These are phyloP conservation scores for Hippopotamus amphibius DNA, from an alignment of 2,113 vertebrate genomes.

Conservation along the genomic window DNA sequence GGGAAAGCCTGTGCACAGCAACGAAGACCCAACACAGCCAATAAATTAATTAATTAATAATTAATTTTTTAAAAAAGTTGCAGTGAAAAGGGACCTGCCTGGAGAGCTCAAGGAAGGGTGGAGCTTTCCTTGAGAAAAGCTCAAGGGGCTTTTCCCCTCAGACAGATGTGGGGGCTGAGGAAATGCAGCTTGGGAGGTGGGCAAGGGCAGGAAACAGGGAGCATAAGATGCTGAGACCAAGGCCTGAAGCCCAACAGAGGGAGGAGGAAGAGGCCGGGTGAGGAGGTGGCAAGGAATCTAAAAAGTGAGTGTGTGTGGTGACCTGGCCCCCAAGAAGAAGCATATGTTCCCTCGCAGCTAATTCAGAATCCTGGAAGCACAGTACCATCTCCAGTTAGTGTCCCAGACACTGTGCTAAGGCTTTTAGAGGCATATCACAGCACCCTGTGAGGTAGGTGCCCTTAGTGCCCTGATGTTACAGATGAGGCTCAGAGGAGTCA, in stretches of 20 bases:
- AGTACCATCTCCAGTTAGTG: not conserved
- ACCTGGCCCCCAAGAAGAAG: not conserved
- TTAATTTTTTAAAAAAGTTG: not conserved
- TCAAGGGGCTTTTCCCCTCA: not conserved
- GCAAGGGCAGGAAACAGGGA: no score
- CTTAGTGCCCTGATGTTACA: not conserved
- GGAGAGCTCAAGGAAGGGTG: not conserved
- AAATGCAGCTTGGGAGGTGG: not conserved
- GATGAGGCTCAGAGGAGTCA: not conserved
- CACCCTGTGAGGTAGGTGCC: not conserved
- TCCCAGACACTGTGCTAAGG: not conserved
- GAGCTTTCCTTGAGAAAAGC: not conserved
- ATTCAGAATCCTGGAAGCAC: not conserved
- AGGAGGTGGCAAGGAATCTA: not conserved
- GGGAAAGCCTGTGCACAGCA: not conserved
- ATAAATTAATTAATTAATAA: not conserved
- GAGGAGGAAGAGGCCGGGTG: not conserved
- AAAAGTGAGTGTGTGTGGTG: not conserved
- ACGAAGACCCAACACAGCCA: not conserved
- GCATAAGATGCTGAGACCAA: not conserved
- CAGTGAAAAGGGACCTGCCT: not conserved
- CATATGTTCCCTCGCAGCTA: not conserved
- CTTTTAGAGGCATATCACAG: fast-evolving
- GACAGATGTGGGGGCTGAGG: not conserved
- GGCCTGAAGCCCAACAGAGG: not conserved